These are phyloP conservation scores for Camponotus fellah DNA, from an alignment of 2,888 invertebrate species.

Conservation along the genomic window DNA sequence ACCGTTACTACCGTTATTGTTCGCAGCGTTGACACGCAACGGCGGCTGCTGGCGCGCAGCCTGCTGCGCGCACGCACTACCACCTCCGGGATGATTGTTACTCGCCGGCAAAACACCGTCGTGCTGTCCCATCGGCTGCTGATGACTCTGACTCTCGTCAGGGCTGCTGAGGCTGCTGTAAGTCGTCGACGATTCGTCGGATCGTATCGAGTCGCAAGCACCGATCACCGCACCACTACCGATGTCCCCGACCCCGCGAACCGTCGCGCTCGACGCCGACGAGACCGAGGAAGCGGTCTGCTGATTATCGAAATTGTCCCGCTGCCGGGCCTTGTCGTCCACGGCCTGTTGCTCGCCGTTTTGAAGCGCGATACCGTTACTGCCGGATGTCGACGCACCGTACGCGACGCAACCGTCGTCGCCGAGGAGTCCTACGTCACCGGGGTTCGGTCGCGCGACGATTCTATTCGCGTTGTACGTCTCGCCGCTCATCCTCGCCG, in stretches of 20 bases:
- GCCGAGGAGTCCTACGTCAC: constrained; percentile 61
- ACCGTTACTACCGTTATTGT: constrained; percentile 86
- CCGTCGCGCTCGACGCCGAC: constrained; percentile 46
- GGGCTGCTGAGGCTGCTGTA: constrained; percentile 87
- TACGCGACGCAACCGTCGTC: constrained; percentile 70
- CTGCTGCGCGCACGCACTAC: constrained; percentile 83
- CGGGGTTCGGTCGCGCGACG: constrained; percentile 55
- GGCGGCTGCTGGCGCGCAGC: constrained; percentile 79
- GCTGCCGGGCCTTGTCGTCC: constrained; percentile 72
- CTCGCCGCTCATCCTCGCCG: constrained; percentile 48
- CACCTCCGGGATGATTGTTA: constrained; percentile 82
- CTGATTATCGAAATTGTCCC: constrained; percentile 72
- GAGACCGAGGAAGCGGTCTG: constrained; percentile 57
- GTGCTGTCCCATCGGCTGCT: constrained; percentile 75
- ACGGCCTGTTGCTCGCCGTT: constrained; percentile 63
- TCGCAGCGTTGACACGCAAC: constrained; percentile 67
- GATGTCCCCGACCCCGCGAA: constrained; percentile 59
- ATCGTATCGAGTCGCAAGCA: constrained; percentile 88
- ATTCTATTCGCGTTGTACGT: constrained; percentile 59
- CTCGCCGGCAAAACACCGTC: constrained; percentile 58
- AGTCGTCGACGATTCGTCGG: constrained; percentile 87
- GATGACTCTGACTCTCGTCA: constrained; percentile 81
- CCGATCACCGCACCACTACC: constrained; percentile 55
- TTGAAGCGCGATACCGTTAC: constrained; percentile 59
- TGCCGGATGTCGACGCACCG: constrained; percentile 51